Conservation (phyloP, 2,113 vertebrate species). For the Desmodus rotundus region DNA sequence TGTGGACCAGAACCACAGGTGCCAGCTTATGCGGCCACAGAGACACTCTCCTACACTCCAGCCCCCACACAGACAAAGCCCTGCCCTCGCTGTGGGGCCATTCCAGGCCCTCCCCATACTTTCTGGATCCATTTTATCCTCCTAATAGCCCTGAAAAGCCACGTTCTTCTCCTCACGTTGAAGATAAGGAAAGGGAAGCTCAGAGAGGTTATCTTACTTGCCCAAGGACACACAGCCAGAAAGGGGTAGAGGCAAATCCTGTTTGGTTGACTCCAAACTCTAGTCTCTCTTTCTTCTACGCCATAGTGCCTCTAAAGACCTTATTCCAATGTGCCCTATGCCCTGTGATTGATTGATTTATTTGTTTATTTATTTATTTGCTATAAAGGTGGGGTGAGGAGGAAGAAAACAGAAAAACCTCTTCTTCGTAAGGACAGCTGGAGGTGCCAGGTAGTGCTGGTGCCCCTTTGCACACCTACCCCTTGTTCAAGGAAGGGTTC, state of each 20-base stretch:
- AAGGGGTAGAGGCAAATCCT: background rate
- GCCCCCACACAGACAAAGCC: background rate
- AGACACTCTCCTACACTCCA: slow-evolving; percentile 1
- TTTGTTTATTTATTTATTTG: no score
- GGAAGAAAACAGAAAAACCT: background rate
- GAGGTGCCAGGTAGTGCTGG: no score
- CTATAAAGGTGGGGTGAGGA: background rate
- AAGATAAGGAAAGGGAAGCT: background rate
- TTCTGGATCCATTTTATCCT: background rate
- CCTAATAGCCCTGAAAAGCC: background rate
- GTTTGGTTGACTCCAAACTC: background rate
- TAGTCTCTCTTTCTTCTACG: background rate
- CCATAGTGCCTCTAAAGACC: background rate
- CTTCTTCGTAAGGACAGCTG: background rate
- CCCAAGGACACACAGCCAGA: background rate
- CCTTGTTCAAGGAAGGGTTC: background rate
- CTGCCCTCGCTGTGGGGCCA: background rate
- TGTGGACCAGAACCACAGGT: background rate
- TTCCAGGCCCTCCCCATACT: background rate
- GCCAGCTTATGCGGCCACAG: background rate
- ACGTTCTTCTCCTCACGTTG: background rate
- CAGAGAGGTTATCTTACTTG: background rate
- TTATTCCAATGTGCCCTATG: background rate
- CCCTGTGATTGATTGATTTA: no score
- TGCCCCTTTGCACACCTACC: background rate